phyloP scores from a whole-genome alignment of 2,888 invertebrate genomes.

The Cephonodes hylas region DNA sequence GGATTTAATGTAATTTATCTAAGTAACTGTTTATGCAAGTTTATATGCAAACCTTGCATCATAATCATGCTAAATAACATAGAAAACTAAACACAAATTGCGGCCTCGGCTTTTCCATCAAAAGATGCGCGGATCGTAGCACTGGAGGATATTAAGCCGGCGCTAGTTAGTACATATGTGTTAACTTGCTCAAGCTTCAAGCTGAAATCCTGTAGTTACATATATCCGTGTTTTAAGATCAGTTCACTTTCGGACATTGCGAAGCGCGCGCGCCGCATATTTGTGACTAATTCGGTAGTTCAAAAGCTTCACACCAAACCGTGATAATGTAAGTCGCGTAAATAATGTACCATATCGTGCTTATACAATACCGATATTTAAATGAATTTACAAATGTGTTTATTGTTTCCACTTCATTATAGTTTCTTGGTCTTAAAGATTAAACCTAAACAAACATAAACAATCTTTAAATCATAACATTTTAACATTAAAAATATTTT shows the following conservation, averaged over 20 bases:
- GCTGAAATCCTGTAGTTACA: constrained; percentile 33
- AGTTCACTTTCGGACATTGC: constrained; percentile 42
- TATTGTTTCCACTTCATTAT: too few species aligned
- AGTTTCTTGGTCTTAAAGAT: too few species aligned
- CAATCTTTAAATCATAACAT: too few species aligned
- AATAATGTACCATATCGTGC: neutral
- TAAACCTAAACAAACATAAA: too few species aligned
- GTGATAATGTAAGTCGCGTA: neutral
- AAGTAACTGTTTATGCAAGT: neutral
- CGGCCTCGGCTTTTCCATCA: neutral
- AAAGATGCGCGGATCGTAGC: constrained; percentile 17
- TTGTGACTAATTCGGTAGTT: neutral
- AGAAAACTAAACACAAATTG: neutral
- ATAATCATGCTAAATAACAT: neutral
- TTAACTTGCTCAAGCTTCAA: constrained; percentile 40
- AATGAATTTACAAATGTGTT: too few species aligned
- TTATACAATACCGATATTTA: neutral
- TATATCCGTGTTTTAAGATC: constrained; percentile 33
- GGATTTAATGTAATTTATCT: neutral
- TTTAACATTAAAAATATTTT: too few species aligned
- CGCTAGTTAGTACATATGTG: constrained; percentile 35
- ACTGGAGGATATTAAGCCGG: constrained; percentile 30
- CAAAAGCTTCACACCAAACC: neutral
- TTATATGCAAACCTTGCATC: neutral
- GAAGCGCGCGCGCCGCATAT: constrained; percentile 37